Evolutionary conservation across 2,888 invertebrate genomes (phyloP), one percentile per base, ranked within the genome.

Genomic region (Octodonta nipae): DNA sequence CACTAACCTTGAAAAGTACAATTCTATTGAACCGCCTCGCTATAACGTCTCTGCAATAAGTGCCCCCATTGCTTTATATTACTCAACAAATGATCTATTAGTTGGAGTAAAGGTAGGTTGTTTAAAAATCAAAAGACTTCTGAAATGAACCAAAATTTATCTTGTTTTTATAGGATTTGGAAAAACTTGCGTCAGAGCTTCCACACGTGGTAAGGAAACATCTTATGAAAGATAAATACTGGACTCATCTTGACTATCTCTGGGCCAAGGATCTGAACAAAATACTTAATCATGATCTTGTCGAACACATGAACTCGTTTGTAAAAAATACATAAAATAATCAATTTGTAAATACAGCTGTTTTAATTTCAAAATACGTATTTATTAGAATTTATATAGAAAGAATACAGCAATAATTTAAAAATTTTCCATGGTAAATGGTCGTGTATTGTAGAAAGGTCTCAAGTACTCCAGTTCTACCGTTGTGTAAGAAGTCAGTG

Each of bases 81-180:
- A 67, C 45, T 67, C 68, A 4, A 56, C 59, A 2, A 70, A 71
- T 12, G 83, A 83, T 52, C 73, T 73, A 70, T 50, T 82, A 11
- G 70, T 78, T 2, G 26, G 13, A 13, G 11, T 29, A 3, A 7
- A 33, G 3, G 11, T 12, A 22, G 11, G 11, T 22, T n/a, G 22
- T n/a, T 10, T 3, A 4, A 22, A 4, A 2, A 22, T 4, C 11
- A 4, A n/a, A n/a, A n/a, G n/a, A n/a, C n/a, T 6, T 12, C 7
- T 4, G 10, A 11, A 14, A 7, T 8, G 13, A 20, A 28, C 15
- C 13, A 2, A 20, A n/a, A n/a, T n/a, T n/a, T n/a, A n/a, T n/a
- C 4, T 61, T 66, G 30, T 64, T 20, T 28, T 39, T 67, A 2
- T 53, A 54, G 36, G 73, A 76, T 32, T 73, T 76, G 1, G 55